phyloP scores from a whole-genome alignment of 2,113 vertebrate genomes.

The Lampris incognitus region DNA sequence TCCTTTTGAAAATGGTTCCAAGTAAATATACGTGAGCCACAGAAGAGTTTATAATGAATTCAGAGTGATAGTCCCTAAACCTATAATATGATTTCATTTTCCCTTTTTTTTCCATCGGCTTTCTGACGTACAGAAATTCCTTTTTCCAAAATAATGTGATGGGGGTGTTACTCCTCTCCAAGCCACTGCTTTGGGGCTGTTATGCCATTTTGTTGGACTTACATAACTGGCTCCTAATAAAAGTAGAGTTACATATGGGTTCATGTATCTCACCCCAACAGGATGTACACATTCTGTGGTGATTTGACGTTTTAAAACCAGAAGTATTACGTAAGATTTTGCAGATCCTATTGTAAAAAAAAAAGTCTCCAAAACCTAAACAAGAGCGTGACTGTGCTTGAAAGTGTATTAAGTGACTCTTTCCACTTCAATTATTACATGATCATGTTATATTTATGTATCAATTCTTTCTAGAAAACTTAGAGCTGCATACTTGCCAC shows the following conservation, averaged over 20 bases:
- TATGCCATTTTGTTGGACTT: conserved; percentile 1
- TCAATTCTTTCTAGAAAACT: no score
- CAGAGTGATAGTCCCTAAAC: conserved; percentile 35
- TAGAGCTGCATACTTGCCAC: no score
- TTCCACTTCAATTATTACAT: no score
- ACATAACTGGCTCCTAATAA: conserved; percentile 21
- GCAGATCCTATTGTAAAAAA: no score
- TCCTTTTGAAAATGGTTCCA: conserved; percentile 35
- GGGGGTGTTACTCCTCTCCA: conserved; percentile 14
- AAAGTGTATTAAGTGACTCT: no score
- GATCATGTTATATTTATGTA: no score
- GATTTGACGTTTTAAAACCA: no score
- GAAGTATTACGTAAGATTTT: no score
- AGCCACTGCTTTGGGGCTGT: conserved; percentile 1
- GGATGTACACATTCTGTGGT: no score
- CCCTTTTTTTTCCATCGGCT: conserved; percentile 3
- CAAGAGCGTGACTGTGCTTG: no score
- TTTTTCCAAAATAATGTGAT: conserved; percentile 34
- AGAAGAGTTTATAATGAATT: conserved; percentile 31
- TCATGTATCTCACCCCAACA: not conserved
- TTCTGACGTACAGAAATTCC: conserved; percentile 41
- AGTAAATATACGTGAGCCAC: conserved; percentile 33
- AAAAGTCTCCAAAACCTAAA: no score
- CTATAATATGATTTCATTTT: conserved; percentile 57
- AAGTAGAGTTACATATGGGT: not conserved